These are phyloP conservation scores for Himantopus leucocephalus DNA, from an alignment of 2,113 vertebrate species.

Conservation along the genomic window DNA sequence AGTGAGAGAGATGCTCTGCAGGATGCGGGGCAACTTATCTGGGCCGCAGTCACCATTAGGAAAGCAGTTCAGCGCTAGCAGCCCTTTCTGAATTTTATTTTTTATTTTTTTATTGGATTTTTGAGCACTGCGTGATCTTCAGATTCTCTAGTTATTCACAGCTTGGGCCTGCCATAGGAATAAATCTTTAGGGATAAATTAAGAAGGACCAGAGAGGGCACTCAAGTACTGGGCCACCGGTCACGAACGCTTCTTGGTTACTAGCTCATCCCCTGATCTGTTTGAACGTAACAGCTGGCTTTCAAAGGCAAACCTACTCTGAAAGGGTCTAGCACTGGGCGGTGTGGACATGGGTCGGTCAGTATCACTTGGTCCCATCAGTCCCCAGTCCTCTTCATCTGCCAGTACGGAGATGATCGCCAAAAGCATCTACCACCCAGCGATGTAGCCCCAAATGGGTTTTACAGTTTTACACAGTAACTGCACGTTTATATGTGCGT, in stretches of 20 bases:
- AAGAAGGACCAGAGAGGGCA: neutral
- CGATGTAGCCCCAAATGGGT: neutral
- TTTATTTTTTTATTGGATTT: neutral
- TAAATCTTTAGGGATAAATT: neutral
- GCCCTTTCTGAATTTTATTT: neutral
- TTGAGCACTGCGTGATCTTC: neutral
- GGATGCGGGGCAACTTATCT: neutral
- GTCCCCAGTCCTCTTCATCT: neutral
- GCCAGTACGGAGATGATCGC: fast-evolving
- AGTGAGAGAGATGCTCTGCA: neutral
- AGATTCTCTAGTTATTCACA: neutral
- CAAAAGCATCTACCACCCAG: neutral
- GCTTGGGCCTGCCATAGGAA: neutral
- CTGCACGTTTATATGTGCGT: neutral
- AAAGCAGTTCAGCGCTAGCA: neutral
- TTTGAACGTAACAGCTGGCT: neutral
- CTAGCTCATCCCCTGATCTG: neutral
- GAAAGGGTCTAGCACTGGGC: neutral
- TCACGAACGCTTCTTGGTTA: neutral
- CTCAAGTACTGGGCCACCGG: neutral
- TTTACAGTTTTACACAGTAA: neutral
- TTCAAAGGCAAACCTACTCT: neutral
- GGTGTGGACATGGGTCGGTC: neutral
- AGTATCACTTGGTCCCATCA: neutral
- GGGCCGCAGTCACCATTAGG: too few relatives aligned